A percentile compares a stretch with the other conserved stretches of the same genome.
phyloP scores from a whole-genome alignment of 2,888 invertebrate species.

The Clunio marinus region DNA sequence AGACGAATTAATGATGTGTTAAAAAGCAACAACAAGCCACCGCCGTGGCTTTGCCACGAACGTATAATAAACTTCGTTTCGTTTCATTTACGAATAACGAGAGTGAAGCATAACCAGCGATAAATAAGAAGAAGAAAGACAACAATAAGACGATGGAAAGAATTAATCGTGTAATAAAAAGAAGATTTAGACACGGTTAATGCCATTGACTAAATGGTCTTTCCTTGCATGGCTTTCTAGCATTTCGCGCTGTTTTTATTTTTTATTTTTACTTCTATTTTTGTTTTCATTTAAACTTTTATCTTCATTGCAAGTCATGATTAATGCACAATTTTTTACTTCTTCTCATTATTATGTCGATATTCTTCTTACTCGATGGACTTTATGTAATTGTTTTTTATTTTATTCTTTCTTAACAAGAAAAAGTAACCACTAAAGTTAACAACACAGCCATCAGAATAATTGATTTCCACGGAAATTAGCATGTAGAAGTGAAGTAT shows the following conservation, averaged over 20 bases:
- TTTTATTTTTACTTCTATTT: background rate
- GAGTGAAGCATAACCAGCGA: slow-evolving; percentile 36
- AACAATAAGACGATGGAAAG: slow-evolving; percentile 38
- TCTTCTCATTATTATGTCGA: background rate
- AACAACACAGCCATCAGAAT: background rate
- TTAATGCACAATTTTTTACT: background rate
- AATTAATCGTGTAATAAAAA: slow-evolving; percentile 38
- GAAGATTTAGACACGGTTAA: slow-evolving; percentile 38
- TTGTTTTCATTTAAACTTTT: background rate
- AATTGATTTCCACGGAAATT: slow-evolving; percentile 15
- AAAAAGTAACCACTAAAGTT: background rate
- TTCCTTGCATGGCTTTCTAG: background rate
- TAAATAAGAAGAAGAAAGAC: slow-evolving; percentile 35
- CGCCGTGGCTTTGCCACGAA: slow-evolving; percentile 26
- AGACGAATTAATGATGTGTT: slow-evolving; percentile 40
- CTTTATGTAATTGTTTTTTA: no score
- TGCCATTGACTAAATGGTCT: slow-evolving; percentile 38
- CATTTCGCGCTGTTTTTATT: background rate
- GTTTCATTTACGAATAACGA: slow-evolving; percentile 1
- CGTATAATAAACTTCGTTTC: background rate
- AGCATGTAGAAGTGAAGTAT: no score
- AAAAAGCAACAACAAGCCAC: slow-evolving; percentile 40
- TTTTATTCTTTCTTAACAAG: no score
- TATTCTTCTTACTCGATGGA: background rate
- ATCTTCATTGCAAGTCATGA: background rate